phyloP scores from a whole-genome alignment of 1,140 invertebrate species.

The Zaprionus capensis region DNA sequence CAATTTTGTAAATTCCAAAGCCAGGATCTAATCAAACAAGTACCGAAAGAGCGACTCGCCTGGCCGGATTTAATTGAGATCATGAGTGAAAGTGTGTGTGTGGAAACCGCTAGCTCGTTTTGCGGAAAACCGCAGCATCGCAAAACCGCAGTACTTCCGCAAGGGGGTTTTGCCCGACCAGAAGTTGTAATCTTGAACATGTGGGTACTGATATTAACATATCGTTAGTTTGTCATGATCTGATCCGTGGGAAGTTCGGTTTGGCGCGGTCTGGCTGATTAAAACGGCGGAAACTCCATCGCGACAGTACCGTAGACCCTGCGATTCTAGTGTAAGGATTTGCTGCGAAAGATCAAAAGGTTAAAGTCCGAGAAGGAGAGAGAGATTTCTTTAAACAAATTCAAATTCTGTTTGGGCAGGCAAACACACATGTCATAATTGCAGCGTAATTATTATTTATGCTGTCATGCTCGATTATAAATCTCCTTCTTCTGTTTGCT shows the following conservation, averaged over 20 bases:
- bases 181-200: constrained; percentile 74
- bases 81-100: constrained; percentile 54
- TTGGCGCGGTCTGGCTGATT: constrained; percentile 20
- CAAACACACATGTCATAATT: constrained; percentile 67
- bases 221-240: constrained; percentile 64
- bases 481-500: constrained; percentile 61
- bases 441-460: constrained; percentile 79
- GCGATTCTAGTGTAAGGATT: constrained; percentile 41
- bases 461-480: constrained; percentile 72
- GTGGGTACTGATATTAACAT: constrained; percentile 71
- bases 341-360: constrained; percentile 33
- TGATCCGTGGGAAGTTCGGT: constrained; percentile 79
- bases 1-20: constrained; percentile 80
- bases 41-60: constrained; percentile 35
- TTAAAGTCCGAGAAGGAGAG: background rate
- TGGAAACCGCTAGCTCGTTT: constrained; percentile 66
- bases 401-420: constrained; percentile 18
- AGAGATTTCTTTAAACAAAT: constrained; percentile 27
- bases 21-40: constrained; percentile 80
- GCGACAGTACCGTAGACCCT: background rate
- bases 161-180: constrained; percentile 66
- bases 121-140: constrained; percentile 56
- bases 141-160: constrained; percentile 55
- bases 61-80: constrained; percentile 77
- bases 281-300: constrained; percentile 66